Evolutionary conservation across 2,113 vertebrate species (phyloP).

Genomic region (Hemichromis elongatus): DNA sequence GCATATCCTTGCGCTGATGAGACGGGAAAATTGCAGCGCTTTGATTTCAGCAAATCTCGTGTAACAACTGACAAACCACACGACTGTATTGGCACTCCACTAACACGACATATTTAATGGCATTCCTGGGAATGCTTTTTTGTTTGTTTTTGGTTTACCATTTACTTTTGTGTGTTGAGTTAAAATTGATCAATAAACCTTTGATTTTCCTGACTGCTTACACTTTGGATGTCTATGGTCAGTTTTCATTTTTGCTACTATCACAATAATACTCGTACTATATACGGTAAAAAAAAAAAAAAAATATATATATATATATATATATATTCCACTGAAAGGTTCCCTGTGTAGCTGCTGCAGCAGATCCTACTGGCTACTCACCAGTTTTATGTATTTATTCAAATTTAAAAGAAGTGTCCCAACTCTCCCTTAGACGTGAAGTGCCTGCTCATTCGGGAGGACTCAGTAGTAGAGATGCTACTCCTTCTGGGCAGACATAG

Average conservation of each 20-base stretch:
- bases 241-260: not conserved
- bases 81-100: not conserved
- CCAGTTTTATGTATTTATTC: not conserved
- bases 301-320: too few species aligned
- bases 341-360: not conserved
- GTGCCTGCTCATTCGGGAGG: not conserved
- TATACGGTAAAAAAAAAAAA: not conserved
- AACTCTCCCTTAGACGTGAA: not conserved
- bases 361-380: not conserved
- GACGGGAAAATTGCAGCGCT: not conserved
- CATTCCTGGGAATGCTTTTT: not conserved
- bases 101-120: not conserved
- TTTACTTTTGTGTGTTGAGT: not conserved
- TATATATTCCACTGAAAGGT: not conserved
- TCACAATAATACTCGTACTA: not conserved
- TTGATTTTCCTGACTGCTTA: not conserved
- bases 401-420: too few species aligned
- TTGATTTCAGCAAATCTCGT: not conserved
- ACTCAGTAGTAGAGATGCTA: accelerated
- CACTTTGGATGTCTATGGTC: not conserved
- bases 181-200: conserved; percentile 13
- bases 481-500: not conserved
- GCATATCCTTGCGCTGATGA: not conserved
- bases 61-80: not conserved
- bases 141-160: not conserved